These are phyloP conservation scores for Noctua comes DNA, from an alignment of 2,888 invertebrate species.

Conservation along the genomic window DNA sequence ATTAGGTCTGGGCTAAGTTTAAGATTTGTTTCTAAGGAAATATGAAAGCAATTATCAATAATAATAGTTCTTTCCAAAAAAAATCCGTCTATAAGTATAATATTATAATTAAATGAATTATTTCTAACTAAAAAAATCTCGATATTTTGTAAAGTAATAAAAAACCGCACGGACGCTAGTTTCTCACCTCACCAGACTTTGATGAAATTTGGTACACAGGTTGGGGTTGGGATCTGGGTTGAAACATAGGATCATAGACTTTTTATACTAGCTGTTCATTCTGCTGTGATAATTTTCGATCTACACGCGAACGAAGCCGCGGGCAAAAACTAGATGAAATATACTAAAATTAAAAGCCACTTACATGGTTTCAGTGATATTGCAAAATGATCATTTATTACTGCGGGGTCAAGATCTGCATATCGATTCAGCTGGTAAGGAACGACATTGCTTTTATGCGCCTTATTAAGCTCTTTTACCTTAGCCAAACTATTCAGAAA, in stretches of 20 bases:
- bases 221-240: neutral
- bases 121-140: neutral
- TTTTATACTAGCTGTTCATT: neutral
- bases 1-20: neutral
- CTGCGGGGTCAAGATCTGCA: conserved; percentile 74
- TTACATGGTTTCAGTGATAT: conserved; percentile 77
- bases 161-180: neutral
- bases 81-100: no score
- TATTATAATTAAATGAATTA: neutral
- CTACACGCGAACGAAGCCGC: neutral
- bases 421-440: conserved; percentile 75
- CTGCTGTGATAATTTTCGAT: neutral
- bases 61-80: no score
- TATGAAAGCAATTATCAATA: neutral
- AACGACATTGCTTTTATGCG: conserved; percentile 58
- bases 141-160: neutral
- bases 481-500: conserved; percentile 75
- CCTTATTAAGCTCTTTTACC: conserved; percentile 72
- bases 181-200: neutral
- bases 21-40: neutral
- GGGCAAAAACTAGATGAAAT: neutral
- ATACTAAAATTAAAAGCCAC: conserved; percentile 50
- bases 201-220: neutral
- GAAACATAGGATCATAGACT: neutral
- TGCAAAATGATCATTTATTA: conserved; percentile 73